These are phyloP conservation scores for Eustalomyia histrio DNA, from an alignment of 2,888 invertebrate genomes.

Conservation along the genomic window DNA sequence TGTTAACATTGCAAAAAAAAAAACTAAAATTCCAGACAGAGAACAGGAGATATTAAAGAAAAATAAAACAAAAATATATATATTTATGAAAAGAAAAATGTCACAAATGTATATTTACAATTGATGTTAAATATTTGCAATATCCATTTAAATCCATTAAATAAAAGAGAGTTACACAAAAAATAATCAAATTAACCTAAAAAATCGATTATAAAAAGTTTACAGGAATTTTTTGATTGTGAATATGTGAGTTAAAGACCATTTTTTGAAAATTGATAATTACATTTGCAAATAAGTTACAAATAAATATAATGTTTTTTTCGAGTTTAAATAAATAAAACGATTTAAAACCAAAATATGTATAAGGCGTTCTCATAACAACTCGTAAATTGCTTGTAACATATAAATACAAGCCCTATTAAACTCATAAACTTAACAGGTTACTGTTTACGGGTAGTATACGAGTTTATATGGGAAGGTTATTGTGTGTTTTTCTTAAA, in stretches of 20 bases:
- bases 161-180: neutral
- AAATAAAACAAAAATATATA: constrained; percentile 8
- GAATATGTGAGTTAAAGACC: constrained; percentile 51
- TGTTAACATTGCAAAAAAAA: constrained; percentile 36
- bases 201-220: constrained; percentile 44
- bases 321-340: constrained; percentile 56
- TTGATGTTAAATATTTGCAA: constrained; percentile 37
- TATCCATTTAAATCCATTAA: constrained; percentile 29
- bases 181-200: constrained; percentile 5
- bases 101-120: constrained; percentile 42
- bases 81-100: constrained; percentile 25
- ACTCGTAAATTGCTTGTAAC: too few species aligned
- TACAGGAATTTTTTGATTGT: constrained; percentile 64
- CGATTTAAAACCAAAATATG: constrained; percentile 10
- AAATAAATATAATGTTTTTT: constrained; percentile 41
- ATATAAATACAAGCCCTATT: too few species aligned
- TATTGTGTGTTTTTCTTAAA: too few species aligned
- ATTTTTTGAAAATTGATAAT: constrained; percentile 36
- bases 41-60: constrained; percentile 21
- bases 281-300: constrained; percentile 41
- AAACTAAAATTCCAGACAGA: neutral
- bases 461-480: too few species aligned
- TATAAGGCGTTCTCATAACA: too few species aligned
- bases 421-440: too few species aligned
- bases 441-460: too few species aligned